Conservation (phyloP, 2,113 vertebrate species). For the Notechis scutatus region DNA sequence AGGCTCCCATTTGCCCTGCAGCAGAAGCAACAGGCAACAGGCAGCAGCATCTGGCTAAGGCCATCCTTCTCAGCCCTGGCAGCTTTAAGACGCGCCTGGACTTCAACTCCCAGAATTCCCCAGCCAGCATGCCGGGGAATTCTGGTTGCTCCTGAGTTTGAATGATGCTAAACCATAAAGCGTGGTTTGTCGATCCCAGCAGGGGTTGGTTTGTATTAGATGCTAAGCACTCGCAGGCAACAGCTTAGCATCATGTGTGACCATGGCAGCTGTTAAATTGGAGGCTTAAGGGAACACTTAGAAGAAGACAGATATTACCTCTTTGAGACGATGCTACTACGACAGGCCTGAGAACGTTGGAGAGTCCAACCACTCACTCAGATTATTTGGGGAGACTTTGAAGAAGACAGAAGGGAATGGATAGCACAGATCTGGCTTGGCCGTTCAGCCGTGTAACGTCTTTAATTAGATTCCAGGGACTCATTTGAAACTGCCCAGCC, state of each 20-base stretch:
- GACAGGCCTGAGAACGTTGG: neutral
- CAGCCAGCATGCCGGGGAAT: neutral
- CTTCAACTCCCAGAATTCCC: neutral
- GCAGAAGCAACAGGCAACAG: neutral
- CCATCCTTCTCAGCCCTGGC: neutral
- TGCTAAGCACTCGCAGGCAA: neutral
- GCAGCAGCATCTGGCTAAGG: neutral
- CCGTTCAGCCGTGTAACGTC: slow-evolving; percentile 16
- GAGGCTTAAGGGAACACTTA: neutral
- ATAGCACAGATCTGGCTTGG: slow-evolving; percentile 30
- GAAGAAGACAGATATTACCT: neutral
- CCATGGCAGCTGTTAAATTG: neutral
- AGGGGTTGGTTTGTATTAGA: neutral
- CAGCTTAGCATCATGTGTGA: neutral
- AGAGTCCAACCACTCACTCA: neutral
- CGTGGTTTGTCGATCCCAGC: neutral
- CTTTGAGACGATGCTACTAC: accelerated
- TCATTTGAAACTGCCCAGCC: slow-evolving; percentile 44
- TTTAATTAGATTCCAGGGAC: slow-evolving; percentile 55
- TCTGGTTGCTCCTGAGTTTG: neutral
- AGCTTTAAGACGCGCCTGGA: neutral
- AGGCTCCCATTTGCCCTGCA: accelerated
- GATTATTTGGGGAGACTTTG: slow-evolving; percentile 1
- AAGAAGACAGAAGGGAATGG: neutral
- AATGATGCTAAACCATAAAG: neutral